phyloP scores from a whole-genome alignment of 2,888 invertebrate genomes.

The Lasioglossum pauxillum region DNA sequence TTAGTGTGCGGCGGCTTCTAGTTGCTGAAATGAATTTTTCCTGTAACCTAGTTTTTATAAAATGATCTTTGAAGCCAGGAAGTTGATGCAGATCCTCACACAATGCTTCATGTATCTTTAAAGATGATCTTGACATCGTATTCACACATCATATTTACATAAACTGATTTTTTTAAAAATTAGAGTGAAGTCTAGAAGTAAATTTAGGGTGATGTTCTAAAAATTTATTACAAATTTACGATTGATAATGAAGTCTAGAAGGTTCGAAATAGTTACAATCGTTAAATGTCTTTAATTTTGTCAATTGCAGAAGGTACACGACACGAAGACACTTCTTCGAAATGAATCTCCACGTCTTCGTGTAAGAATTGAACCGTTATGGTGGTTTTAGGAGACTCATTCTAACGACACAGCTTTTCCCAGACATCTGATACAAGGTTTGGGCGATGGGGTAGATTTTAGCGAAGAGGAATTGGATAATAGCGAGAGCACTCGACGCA shows the following conservation, averaged over 20 bases:
- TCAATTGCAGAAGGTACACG: neutral
- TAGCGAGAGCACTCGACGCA: neutral
- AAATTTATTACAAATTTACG: too few relatives aligned
- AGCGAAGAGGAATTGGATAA: neutral
- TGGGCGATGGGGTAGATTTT: too few relatives aligned
- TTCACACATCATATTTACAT: neutral
- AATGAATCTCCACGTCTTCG: neutral
- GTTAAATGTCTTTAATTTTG: neutral
- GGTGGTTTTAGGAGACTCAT: neutral
- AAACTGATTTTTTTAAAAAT: neutral
- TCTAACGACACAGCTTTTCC: neutral
- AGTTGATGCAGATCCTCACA: neutral
- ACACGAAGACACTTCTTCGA: neutral
- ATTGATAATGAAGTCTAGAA: neutral
- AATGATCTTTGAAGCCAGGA: neutral
- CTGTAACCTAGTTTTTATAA: neutral
- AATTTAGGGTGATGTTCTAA: too few relatives aligned
- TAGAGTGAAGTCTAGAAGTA: neutral
- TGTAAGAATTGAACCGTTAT: neutral
- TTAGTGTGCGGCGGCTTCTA: too few relatives aligned
- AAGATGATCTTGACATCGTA: neutral
- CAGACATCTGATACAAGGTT: neutral
- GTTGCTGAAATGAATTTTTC: too few relatives aligned
- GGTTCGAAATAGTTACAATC: neutral
- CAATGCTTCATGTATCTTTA: neutral